phyloP scores from a whole-genome alignment of 2,113 vertebrate genomes.

The Brachyhypopomus gauderio region DNA sequence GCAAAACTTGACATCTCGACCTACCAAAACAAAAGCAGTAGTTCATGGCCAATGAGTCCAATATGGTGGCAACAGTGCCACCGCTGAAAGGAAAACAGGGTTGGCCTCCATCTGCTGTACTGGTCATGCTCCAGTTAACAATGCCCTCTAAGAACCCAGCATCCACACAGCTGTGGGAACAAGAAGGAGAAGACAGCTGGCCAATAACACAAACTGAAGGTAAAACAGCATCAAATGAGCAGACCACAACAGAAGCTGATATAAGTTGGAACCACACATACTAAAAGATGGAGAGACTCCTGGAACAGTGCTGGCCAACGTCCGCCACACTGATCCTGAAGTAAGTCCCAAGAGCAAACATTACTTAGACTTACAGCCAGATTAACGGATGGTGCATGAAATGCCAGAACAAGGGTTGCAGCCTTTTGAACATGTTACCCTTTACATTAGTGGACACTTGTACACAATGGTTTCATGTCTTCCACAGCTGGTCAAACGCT shows the following conservation, averaged over 20 bases:
- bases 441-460: slow-evolving; percentile 29
- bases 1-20: slow-evolving; percentile 32
- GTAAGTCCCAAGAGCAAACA: slow-evolving; percentile 28
- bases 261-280: slow-evolving; percentile 33
- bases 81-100: slow-evolving; percentile 41
- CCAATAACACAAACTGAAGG: slow-evolving; percentile 18
- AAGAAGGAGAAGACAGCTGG: slow-evolving; percentile 35
- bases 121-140: slow-evolving; percentile 47
- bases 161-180: slow-evolving; percentile 20
- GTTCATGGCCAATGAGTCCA: slow-evolving; percentile 1
- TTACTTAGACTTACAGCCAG: slow-evolving; percentile 41
- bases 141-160: slow-evolving; percentile 28
- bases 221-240: slow-evolving; percentile 37
- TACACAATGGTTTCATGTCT: slow-evolving; percentile 35
- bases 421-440: slow-evolving; percentile 23
- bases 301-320: slow-evolving; percentile 39
- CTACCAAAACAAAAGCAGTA: slow-evolving; percentile 17
- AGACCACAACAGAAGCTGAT: slow-evolving; percentile 6
- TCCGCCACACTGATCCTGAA: slow-evolving; percentile 34
- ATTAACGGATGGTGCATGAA: slow-evolving; percentile 29
- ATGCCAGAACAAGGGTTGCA: neutral
- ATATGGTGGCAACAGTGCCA: slow-evolving; percentile 40
- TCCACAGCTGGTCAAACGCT: neutral
- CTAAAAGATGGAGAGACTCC: slow-evolving; percentile 25
- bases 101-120: slow-evolving; percentile 36